Percentiles rank a stretch among this genome's conserved stretches.
These are phyloP conservation scores for Poecilia velifera DNA, from an alignment of 2,797 vertebrate genomes.

Conservation along the genomic window DNA sequence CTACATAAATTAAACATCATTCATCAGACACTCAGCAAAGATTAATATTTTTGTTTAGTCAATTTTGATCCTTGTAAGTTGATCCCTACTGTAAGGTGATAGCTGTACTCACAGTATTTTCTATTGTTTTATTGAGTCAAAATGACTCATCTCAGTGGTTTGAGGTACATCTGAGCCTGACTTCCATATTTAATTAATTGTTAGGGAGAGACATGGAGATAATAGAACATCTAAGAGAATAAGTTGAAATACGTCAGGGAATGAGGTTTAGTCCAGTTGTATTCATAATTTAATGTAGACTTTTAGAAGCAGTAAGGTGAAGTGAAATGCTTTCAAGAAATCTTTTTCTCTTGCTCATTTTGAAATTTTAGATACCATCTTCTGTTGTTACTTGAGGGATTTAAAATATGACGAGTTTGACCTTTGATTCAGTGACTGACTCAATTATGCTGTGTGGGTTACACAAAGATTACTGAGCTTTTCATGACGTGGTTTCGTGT, in stretches of 20 bases:
- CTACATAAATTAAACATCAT: not conserved
- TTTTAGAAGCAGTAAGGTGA: slow-evolving; percentile 1
- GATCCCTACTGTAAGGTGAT: not conserved
- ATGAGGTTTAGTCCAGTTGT: slow-evolving; percentile 5
- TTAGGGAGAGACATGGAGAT: not conserved
- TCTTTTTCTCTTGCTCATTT: slow-evolving; percentile 4
- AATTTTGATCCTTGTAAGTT: not conserved
- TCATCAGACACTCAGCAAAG: not conserved
- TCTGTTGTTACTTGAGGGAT: slow-evolving; percentile 5
- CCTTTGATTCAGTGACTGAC: slow-evolving; percentile 25
- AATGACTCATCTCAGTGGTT: not conserved
- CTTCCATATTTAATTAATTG: not conserved
- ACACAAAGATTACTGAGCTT: slow-evolving; percentile 8
- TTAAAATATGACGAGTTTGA: slow-evolving; percentile 25
- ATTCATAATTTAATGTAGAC: slow-evolving; percentile 20
- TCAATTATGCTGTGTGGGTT: slow-evolving; percentile 10
- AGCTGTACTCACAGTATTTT: not conserved
- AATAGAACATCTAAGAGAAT: not conserved
- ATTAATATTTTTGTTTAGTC: not conserved
- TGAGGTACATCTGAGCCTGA: not conserved
- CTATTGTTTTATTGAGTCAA: not conserved
- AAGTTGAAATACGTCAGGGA: not conserved
- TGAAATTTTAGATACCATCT: slow-evolving; percentile 17
- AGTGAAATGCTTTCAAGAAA: slow-evolving; percentile 8
- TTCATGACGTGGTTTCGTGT: not conserved